Base-by-base conservation (phyloP, 2,888 invertebrate genomes). In the Euzetes globulus region DNA sequence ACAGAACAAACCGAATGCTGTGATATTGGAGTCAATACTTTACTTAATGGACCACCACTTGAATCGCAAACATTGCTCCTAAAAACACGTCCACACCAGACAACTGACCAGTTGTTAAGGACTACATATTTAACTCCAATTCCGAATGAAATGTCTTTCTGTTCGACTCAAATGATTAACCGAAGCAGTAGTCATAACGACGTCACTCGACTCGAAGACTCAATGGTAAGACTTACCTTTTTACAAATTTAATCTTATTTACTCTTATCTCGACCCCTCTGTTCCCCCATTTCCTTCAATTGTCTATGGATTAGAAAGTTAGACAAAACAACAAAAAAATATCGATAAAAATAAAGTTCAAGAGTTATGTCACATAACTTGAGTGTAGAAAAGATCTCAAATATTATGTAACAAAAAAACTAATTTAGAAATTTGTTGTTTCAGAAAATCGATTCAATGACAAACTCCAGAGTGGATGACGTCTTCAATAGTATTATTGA, bases 21-120 rank as follows among this genome's bases (percentile, higher is more conserved):
- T 45, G 60, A 55, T 22, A 29, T 33, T 17, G 60, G 58, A 19
- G 37, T 60, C 65, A 72, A 37, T 19, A 58, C 41, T 22, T 25
- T 29, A 60, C 33, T 72, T 29, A 29, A 19, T 22, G 55, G 13
- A 29, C 72, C 52, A 55, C 45, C 22, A 73, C 65, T 73, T n/a
- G 33, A 63, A 25, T 4, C 50, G 1, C 29, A 68, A 47, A 19
- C 68, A 25, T 41, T 68, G 22, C 68, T 41, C 27, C 17, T 25
- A 15, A 22, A 9, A 22, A 4, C 6, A 22, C 11, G 19, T 41
- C 11, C 13, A 7, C 15, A 41, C 22, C 37, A 45, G 19, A 37
- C n/a, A 4, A 70, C 13, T 41, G 37, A 15, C 22, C n/a, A 45
- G n/a, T 22, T 22, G 1, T 19, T 70, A 41, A 37, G 22, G 68